phyloP scores from a whole-genome alignment of 2,888 invertebrate species.

The Cheilosia scutellata region DNA sequence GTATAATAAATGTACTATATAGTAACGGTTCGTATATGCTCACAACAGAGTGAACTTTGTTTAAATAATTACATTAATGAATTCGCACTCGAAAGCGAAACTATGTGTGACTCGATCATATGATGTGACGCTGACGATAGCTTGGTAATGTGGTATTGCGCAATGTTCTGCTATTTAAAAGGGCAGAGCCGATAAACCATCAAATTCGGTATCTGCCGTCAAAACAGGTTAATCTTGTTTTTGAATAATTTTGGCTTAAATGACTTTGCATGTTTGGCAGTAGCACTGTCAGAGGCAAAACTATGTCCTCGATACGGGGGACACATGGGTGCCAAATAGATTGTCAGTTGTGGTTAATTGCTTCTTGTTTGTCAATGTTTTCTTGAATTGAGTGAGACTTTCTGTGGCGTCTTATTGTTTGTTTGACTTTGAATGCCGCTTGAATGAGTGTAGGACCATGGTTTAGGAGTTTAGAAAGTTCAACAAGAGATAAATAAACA shows the following conservation, averaged over 20 bases:
- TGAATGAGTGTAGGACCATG: background rate
- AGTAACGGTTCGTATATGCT: background rate
- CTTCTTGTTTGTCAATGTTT: slow-evolving; percentile 28
- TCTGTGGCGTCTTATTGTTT: background rate
- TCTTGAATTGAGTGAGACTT: background rate
- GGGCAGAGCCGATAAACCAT: background rate
- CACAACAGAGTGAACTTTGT: slow-evolving; percentile 2
- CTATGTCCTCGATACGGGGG: slow-evolving; percentile 6
- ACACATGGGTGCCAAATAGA: slow-evolving; percentile 6
- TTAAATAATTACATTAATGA: slow-evolving; percentile 51
- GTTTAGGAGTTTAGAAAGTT: slow-evolving; percentile 4
- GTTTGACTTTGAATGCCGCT: background rate
- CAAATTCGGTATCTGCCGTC: background rate
- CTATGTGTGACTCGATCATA: background rate
- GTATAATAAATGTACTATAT: background rate
- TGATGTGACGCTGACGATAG: background rate
- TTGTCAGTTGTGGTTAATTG: slow-evolving; percentile 30
- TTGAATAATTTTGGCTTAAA: background rate
- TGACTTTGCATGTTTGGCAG: slow-evolving; percentile 39
- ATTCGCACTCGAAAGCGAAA: slow-evolving; percentile 32
- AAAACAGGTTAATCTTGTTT: slow-evolving; percentile 48
- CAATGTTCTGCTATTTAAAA: slow-evolving; percentile 12
- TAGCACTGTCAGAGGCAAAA: background rate
- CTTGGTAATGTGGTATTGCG: slow-evolving; percentile 16
- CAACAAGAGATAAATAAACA: background rate